phyloP scores from a whole-genome alignment of 2,888 invertebrate species.

The Platerodrilus igneus region DNA sequence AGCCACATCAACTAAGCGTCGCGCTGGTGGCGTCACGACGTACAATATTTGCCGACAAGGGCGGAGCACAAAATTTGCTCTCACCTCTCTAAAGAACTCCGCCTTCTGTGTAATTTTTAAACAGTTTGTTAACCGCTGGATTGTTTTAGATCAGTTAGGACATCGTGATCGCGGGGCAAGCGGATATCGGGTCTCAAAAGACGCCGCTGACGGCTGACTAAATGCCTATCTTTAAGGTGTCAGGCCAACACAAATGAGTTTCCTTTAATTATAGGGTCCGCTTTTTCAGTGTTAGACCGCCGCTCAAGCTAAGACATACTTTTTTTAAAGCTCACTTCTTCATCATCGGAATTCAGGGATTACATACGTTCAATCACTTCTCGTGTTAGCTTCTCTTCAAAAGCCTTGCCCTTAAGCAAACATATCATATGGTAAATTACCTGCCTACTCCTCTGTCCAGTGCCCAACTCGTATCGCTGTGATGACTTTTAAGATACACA shows the following conservation, averaged over 20 bases:
- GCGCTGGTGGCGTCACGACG: constrained; percentile 35
- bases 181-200: constrained; percentile 43
- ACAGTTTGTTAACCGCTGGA: constrained; percentile 48
- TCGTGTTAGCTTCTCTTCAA: constrained; percentile 35
- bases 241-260: constrained; percentile 50
- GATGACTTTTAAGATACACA: constrained; percentile 46
- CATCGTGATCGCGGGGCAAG: constrained; percentile 52
- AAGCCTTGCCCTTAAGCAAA: constrained; percentile 49
- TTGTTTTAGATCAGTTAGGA: constrained; percentile 46
- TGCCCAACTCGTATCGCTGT: constrained; percentile 40
- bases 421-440: constrained; percentile 50
- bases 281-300: constrained; percentile 45
- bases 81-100: constrained; percentile 44
- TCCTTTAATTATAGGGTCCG: constrained; percentile 50
- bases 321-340: constrained; percentile 13
- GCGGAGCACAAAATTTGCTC: constrained; percentile 40
- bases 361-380: constrained; percentile 26
- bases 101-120: constrained; percentile 44
- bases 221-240: constrained; percentile 52
- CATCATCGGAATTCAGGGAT: constrained; percentile 16
- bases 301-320: constrained; percentile 28
- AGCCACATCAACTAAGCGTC: constrained; percentile 11
- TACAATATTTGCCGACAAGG: constrained; percentile 33
- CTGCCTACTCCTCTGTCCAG: constrained; percentile 44
- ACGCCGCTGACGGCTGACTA: constrained; percentile 51